A percentile compares a stretch with the other conserved stretches of the same genome.
phyloP scores from a whole-genome alignment of 2,888 invertebrate genomes.

The Crepidodera aurea region DNA sequence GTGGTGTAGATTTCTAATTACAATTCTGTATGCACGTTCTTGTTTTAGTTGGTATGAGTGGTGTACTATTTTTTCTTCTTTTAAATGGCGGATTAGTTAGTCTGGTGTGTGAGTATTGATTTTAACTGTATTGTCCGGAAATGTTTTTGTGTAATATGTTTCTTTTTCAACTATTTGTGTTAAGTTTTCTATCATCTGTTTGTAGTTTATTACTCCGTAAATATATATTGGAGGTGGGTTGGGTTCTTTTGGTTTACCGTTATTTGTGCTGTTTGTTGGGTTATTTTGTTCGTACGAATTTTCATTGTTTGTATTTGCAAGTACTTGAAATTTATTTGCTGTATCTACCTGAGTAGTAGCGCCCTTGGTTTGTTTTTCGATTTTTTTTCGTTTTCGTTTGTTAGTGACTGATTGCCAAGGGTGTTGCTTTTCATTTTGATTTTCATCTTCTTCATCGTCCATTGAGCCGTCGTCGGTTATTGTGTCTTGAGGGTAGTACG shows the following conservation, averaged over 20 bases:
- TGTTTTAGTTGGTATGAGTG: background rate
- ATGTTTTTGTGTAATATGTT: too few species aligned
- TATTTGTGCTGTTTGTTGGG: background rate
- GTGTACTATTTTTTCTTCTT: background rate
- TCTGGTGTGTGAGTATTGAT: background rate
- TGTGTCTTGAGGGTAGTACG: too few species aligned
- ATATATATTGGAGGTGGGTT: background rate
- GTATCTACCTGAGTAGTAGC: background rate
- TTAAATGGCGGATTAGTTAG: background rate
- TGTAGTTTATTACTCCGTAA: too few species aligned
- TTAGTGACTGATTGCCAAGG: background rate
- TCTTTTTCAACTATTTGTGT: too few species aligned
- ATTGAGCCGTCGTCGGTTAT: background rate
- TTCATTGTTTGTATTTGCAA: background rate
- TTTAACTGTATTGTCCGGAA: background rate
- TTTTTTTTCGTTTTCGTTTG: background rate
- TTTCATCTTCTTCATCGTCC: background rate
- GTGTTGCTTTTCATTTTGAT: conserved; percentile 3
- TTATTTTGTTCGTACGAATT: background rate
- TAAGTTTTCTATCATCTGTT: background rate
- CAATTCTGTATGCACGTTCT: conserved; percentile 7
- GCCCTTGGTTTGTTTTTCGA: background rate
- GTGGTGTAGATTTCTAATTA: conserved; percentile 3
- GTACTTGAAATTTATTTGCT: background rate
- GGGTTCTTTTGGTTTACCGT: background rate